Evolutionary conservation across 2,113 vertebrate species (phyloP), one percentile per base, ranked within the genome.

Genomic region (Cinclus cinclus): DNA sequence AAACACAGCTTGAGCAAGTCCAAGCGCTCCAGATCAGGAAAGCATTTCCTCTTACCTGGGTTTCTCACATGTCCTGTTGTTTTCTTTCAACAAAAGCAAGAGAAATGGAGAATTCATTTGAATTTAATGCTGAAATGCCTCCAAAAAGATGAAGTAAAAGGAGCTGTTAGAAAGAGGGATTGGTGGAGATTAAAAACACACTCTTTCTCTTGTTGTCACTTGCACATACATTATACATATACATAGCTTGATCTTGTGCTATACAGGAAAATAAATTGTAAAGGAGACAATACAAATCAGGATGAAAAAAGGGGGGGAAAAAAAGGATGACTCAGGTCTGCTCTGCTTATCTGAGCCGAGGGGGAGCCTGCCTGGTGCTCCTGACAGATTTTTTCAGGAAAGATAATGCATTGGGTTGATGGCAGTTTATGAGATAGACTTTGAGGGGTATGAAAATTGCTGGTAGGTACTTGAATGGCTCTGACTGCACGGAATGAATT

Each of bases 381-480:
- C 18, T 64, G 92, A 81, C 41, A 87, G 79, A 35, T 42, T 83
- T 88, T 69, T 87, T n/a, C 24, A 37, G 74, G 37, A 16, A 55
- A 80, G 74, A 91, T 79, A 87, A 83, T 42, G 78, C 78, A 20
- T 70, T 68, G 85, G 65, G 56, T 70, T 90, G 88, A 90, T 83
- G 89, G 64, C 80, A 88, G 64, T 59, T 56, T 64, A 5, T 41
- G 62, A 83, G 85, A 86, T 56, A 55, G 4, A 47, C 76, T 74
- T 55, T 0, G 12, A 96, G 79, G 3, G 2, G 47, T 37, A n/a
- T 64, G 90, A 83, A 90, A 95, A 93, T 96, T 94, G 88, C 76
- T 41, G 85, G 47, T 44, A 73, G 90, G 85, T 65, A 67, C 91
- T 96, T 74, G 91, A 95, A 74, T 56, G 90, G 78, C 82, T 80